Percentiles rank a stretch among this genome's conserved stretches.
phyloP scores from a whole-genome alignment of 2,797 vertebrate species.

The Nannoperca australis region DNA sequence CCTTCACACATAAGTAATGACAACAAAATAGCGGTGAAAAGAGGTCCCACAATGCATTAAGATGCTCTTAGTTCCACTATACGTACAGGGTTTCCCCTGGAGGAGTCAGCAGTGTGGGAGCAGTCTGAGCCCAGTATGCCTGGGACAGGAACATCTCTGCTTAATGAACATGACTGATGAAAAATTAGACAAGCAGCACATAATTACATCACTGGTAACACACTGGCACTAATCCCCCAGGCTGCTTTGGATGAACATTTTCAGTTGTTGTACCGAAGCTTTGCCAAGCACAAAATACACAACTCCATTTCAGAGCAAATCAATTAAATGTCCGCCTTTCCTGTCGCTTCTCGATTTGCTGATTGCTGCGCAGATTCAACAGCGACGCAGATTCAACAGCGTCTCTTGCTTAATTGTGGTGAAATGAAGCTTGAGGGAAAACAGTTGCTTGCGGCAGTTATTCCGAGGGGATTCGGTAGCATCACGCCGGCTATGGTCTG shows the following conservation, averaged over 20 bases:
- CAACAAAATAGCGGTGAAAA: not conserved
- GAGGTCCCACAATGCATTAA: not conserved
- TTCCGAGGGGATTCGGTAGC: conserved; percentile 13
- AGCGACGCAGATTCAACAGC: conserved; percentile 11
- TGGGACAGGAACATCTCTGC: conserved; percentile 18
- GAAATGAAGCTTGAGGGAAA: conserved; percentile 43
- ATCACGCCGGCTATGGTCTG: conserved; percentile 16
- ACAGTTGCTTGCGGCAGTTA: conserved; percentile 7
- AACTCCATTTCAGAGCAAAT: conserved; percentile 13
- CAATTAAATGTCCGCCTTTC: conserved; percentile 6
- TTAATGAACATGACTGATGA: conserved; percentile 50
- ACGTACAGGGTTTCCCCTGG: not conserved
- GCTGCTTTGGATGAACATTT: conserved; percentile 31
- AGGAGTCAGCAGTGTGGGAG: conserved; percentile 4
- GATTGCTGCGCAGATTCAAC: conserved; percentile 32
- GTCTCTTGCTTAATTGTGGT: conserved; percentile 8
- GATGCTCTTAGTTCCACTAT: not conserved
- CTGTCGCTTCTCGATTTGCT: conserved; percentile 17
- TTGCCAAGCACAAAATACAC: conserved; percentile 18
- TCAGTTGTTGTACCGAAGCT: not conserved
- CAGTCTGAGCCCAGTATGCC: conserved; percentile 13
- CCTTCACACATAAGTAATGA: not conserved
- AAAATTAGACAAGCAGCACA: conserved; percentile 42
- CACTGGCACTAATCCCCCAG: conserved; percentile 25
- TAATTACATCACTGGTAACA: conserved; percentile 44